Conservation (phyloP, 2,113 vertebrate genomes). For the Caranx ignobilis region DNA sequence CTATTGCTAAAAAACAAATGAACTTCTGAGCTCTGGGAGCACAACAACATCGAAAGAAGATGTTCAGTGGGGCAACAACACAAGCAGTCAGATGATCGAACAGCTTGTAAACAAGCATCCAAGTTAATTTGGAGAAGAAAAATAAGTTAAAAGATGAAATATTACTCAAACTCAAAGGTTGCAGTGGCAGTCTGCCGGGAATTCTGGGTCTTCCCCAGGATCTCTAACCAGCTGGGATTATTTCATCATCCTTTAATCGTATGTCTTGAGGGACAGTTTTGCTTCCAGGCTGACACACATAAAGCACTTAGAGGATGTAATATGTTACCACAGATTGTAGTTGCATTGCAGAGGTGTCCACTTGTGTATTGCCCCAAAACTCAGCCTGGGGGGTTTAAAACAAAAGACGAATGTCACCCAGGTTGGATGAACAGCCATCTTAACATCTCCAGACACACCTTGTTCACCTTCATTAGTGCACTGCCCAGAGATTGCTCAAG, state of each 20-base stretch:
- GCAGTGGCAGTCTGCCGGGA: not conserved
- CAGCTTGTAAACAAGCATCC: not conserved
- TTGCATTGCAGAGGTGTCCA: not conserved
- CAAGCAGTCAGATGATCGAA: not conserved
- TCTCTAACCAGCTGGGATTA: too few species aligned
- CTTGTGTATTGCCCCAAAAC: not conserved
- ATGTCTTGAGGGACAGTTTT: not conserved
- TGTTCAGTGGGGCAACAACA: not conserved
- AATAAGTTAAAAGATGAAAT: not conserved
- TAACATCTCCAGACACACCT: too few species aligned
- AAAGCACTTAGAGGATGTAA: not conserved
- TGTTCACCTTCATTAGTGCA: too few species aligned
- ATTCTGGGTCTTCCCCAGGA: too few species aligned
- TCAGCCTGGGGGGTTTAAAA: not conserved
- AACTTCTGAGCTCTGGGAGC: conserved; percentile 9
- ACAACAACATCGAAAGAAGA: not conserved
- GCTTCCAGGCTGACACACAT: not conserved
- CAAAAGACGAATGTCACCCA: not conserved
- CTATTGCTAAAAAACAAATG: not conserved
- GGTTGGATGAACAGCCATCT: not conserved
- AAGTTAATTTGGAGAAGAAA: not conserved
- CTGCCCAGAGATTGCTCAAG: too few species aligned
- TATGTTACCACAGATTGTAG: not conserved
- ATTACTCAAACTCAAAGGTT: not conserved
- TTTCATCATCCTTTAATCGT: not conserved